phyloP scores from a whole-genome alignment of 2,797 vertebrate species.

The Pangasius djambal region DNA sequence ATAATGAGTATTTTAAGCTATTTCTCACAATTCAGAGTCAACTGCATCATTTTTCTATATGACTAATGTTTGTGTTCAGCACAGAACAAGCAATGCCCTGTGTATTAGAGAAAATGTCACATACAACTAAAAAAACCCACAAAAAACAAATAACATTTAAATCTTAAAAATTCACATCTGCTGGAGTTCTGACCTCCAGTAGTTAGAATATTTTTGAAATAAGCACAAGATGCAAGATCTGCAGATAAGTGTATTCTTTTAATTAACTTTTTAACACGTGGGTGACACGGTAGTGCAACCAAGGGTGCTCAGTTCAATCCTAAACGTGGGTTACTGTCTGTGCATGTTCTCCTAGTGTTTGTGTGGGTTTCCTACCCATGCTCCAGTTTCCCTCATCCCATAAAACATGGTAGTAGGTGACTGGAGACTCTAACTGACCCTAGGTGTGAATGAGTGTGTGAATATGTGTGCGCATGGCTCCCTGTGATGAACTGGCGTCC shows the following conservation, averaged over 20 bases:
- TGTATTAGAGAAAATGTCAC: not conserved
- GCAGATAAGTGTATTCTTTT: not conserved
- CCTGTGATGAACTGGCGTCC: not conserved
- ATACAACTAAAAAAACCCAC: not conserved
- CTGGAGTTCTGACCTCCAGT: not conserved
- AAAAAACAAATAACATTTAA: not conserved
- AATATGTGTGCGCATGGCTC: not conserved
- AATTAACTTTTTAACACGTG: not conserved
- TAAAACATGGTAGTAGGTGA: not conserved
- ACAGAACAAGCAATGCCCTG: not conserved
- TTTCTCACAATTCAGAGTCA: slow-evolving; percentile 3
- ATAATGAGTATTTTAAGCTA: slow-evolving; percentile 19
- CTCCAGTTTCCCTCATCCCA: not conserved
- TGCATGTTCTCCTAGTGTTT: not conserved
- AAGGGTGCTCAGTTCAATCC: not conserved
- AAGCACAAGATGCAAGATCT: not conserved
- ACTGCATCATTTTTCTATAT: slow-evolving; percentile 14
- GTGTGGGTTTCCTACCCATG: not conserved
- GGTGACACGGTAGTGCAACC: not conserved
- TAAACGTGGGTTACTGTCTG: not conserved
- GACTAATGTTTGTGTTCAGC: not conserved
- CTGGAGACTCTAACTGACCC: not conserved
- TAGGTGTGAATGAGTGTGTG: not conserved
- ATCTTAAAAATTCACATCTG: not conserved
- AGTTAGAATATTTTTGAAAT: not conserved